phyloP scores from a whole-genome alignment of 2,113 vertebrate species.

The Chionis minor region DNA sequence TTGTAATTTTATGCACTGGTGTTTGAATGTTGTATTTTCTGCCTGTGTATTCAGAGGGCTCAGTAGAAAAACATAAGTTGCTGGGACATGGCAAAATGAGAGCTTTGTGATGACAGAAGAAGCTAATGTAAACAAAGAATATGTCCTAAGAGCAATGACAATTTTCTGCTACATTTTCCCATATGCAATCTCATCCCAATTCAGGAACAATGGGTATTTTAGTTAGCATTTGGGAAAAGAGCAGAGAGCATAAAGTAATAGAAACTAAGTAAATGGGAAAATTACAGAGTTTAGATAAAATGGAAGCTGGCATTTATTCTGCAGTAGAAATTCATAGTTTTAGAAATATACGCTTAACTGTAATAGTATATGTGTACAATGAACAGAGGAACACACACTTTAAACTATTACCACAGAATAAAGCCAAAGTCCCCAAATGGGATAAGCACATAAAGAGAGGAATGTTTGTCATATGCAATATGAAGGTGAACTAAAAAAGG shows the following conservation, averaged over 20 bases:
- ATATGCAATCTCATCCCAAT: neutral
- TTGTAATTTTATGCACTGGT: conserved; percentile 10
- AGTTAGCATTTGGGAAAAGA: neutral
- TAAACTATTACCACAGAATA: neutral
- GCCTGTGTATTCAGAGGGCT: neutral
- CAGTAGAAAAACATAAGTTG: neutral
- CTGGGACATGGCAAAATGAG: neutral
- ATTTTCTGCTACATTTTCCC: conserved; percentile 22
- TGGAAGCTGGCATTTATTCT: neutral
- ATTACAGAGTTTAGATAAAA: neutral
- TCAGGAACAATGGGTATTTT: neutral
- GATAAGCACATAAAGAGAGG: neutral
- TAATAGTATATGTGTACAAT: neutral
- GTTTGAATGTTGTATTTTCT: conserved; percentile 39
- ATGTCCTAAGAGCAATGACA: neutral
- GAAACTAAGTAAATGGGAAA: neutral
- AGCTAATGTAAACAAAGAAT: neutral
- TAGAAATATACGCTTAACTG: neutral
- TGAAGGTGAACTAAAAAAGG: neutral
- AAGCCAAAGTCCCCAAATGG: neutral
- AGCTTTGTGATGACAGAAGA: neutral
- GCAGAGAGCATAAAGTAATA: neutral
- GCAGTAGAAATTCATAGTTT: neutral
- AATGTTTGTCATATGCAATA: neutral
- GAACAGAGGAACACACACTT: neutral